Evolutionary conservation across 2,888 invertebrate species (phyloP).

Genomic region (Apocheima hispidaria): DNA sequence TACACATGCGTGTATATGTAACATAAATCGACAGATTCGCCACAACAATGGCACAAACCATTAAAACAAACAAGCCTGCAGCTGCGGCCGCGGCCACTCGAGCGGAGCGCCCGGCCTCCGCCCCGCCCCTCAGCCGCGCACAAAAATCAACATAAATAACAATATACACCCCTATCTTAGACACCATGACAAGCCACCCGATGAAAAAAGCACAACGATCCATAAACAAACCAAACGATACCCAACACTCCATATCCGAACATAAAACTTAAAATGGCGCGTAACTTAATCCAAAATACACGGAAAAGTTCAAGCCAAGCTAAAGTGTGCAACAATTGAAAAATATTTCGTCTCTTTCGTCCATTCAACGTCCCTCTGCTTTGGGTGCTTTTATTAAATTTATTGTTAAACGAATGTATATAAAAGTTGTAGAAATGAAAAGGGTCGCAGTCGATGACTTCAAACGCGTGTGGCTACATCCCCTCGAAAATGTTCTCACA

Average conservation of each 20-base stretch:
- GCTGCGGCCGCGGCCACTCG: conserved; percentile 77
- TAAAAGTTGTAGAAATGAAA: conserved; percentile 82
- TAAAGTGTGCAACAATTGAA: conserved; percentile 85
- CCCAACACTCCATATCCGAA: conserved; percentile 37
- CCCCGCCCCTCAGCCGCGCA: conserved; percentile 78
- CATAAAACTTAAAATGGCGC: conserved; percentile 47
- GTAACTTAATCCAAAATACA: conserved; percentile 32
- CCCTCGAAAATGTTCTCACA: conserved; percentile 69
- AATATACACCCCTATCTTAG: conserved; percentile 85
- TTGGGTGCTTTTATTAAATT: conserved; percentile 83
- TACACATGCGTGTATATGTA: conserved; percentile 66
- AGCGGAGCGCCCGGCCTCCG: conserved; percentile 75
- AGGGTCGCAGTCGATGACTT: conserved; percentile 76
- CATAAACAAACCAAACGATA: conserved; percentile 44
- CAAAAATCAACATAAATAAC: conserved; percentile 86
- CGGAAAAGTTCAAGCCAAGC: conserved; percentile 49
- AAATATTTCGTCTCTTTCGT: conserved; percentile 84
- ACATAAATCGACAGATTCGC: conserved; percentile 62
- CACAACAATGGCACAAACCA: conserved; percentile 76
- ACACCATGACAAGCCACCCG: conserved; percentile 66
- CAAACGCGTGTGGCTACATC: conserved; percentile 67
- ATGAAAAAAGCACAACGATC: conserved; percentile 50
- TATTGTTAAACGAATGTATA: conserved; percentile 85
- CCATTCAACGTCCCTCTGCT: conserved; percentile 82
- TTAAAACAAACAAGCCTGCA: conserved; percentile 81